These are phyloP conservation scores for Brachionus koreanus DNA, from an alignment of 1,140 invertebrate species.

Conservation along the genomic window DNA sequence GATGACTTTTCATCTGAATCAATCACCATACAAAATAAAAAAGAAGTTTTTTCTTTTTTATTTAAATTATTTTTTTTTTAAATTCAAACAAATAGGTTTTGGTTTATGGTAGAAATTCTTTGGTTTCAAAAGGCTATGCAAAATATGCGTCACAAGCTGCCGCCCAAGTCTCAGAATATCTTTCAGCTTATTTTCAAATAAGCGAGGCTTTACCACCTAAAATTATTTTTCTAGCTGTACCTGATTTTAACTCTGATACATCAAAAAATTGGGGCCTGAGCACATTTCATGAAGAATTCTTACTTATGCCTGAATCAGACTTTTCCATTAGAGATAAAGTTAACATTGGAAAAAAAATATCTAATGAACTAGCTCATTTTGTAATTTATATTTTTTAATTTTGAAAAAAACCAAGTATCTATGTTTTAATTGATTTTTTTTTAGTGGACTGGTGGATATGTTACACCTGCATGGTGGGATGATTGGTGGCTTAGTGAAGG, in stretches of 20 bases:
- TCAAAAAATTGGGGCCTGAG: slow-evolving; percentile 94
- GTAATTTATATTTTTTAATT: background rate
- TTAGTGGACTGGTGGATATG: slow-evolving; percentile 74
- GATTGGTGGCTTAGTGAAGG: slow-evolving; percentile 61
- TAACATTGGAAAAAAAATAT: slow-evolving; percentile 69
- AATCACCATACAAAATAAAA: background rate
- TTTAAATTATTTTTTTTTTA: slow-evolving; percentile 74
- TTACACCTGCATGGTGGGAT: slow-evolving; percentile 64
- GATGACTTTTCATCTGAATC: background rate
- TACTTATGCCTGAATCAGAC: slow-evolving; percentile 66
- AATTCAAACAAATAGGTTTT: slow-evolving; percentile 14
- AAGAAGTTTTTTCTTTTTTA: background rate
- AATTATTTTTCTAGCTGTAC: slow-evolving; percentile 82
- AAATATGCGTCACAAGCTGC: background rate
- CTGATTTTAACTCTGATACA: slow-evolving; percentile 87
- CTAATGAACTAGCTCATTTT: slow-evolving; percentile 77
- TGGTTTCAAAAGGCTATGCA: background rate
- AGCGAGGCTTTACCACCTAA: slow-evolving; percentile 2
- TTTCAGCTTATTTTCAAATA: slow-evolving; percentile 4
- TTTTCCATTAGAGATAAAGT: background rate
- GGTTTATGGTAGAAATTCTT: background rate
- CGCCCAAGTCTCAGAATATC: background rate
- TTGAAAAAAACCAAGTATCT: too few species aligned
- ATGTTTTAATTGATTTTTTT: background rate
- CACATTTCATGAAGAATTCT: slow-evolving; percentile 74